Evolutionary conservation across 1,140 invertebrate species (phyloP).

Genomic region (Lerema accius): DNA sequence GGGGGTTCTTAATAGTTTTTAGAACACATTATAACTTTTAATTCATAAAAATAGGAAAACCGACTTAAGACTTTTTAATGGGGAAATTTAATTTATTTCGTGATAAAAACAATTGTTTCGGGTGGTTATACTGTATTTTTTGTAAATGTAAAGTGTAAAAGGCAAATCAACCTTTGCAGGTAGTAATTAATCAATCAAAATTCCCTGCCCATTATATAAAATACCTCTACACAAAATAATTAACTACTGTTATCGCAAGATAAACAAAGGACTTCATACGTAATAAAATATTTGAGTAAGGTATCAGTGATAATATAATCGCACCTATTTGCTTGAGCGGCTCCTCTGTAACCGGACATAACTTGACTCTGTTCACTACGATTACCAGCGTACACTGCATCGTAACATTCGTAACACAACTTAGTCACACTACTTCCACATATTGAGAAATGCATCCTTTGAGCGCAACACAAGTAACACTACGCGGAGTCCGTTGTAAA

Average conservation of each 20-base stretch:
- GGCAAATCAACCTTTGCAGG: no score
- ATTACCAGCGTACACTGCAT: slow-evolving; percentile 79
- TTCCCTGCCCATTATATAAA: no score
- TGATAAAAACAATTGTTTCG: no score
- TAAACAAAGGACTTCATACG: slow-evolving; percentile 4
- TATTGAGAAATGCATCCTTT: slow-evolving; percentile 68
- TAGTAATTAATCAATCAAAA: no score
- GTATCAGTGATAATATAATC: slow-evolving; percentile 23
- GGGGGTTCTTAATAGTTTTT: no score
- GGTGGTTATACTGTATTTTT: no score
- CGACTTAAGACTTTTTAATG: no score
- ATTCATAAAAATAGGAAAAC: no score
- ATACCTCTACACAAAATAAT: no score
- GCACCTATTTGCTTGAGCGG: slow-evolving; percentile 65
- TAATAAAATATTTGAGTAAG: slow-evolving; percentile 12
- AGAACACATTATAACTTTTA: no score
- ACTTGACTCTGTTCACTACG: slow-evolving; percentile 72
- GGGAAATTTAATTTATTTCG: no score
- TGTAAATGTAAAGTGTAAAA: no score
- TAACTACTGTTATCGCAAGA: background rate
- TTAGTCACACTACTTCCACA: slow-evolving; percentile 61
- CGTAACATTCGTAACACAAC: slow-evolving; percentile 54
- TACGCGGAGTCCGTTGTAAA: slow-evolving; percentile 61
- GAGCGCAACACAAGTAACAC: slow-evolving; percentile 63
- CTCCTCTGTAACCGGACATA: slow-evolving; percentile 70